Evolutionary conservation across 53 echinoderm and acorn worm genomes (phyloP).

Genomic region (Crossaster papposus): DNA sequence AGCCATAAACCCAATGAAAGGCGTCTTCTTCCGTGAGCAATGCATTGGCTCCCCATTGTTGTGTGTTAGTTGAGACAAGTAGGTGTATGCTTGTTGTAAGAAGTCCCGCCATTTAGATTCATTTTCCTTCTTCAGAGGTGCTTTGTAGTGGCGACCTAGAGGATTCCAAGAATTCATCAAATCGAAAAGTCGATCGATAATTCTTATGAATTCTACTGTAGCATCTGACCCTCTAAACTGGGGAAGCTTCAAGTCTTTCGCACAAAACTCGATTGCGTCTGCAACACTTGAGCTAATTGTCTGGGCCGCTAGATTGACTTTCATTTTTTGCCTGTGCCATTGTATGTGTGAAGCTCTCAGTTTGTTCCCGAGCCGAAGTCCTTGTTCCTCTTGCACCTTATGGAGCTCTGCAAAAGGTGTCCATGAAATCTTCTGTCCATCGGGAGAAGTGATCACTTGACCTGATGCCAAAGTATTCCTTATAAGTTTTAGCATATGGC

Average conservation of each 20-base stretch:
- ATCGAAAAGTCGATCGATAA: conserved; percentile 40
- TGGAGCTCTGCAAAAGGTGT: conserved; percentile 11
- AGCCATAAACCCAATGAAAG: background rate
- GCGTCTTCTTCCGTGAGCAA: background rate
- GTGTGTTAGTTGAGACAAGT: background rate
- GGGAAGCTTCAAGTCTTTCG: conserved; percentile 11
- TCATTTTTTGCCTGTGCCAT: conserved; percentile 25
- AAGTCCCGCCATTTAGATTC: background rate
- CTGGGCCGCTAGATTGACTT: conserved; percentile 40
- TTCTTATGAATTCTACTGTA: background rate
- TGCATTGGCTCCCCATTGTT: background rate
- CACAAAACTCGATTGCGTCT: background rate
- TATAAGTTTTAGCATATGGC: conserved; percentile 70
- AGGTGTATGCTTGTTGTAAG: background rate
- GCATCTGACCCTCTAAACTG: conserved; percentile 19
- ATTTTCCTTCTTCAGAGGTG: conserved; percentile 5
- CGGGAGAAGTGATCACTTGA: background rate
- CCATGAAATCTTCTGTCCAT: background rate
- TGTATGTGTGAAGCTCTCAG: no score
- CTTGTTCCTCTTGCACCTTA: background rate
- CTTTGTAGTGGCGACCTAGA: conserved; percentile 50
- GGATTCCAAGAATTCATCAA: conserved; percentile 57
- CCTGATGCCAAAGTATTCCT: conserved; percentile 1
- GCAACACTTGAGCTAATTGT: conserved; percentile 38
- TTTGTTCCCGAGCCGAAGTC: background rate